These are phyloP conservation scores for Dasysyrphus tricinctus DNA, from an alignment of 2,888 invertebrate genomes.

Conservation along the genomic window DNA sequence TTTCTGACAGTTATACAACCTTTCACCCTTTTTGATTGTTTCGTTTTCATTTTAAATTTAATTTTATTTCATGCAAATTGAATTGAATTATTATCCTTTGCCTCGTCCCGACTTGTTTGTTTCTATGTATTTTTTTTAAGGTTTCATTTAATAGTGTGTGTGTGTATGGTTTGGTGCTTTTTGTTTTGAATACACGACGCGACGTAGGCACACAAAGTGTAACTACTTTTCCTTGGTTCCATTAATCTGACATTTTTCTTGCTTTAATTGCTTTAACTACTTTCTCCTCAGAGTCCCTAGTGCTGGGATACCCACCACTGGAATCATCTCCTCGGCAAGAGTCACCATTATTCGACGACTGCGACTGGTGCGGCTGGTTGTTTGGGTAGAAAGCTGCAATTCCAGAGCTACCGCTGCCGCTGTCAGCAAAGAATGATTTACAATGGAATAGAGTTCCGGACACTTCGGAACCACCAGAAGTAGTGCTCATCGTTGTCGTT, in stretches of 20 bases:
- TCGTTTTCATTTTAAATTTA: constrained; percentile 16
- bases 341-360: constrained; percentile 55
- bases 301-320: constrained; percentile 37
- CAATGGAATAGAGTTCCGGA: constrained; percentile 67
- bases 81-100: constrained; percentile 14
- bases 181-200: constrained; percentile 6
- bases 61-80: constrained; percentile 30
- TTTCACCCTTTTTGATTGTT: constrained; percentile 66
- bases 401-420: constrained; percentile 65
- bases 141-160: constrained; percentile 8
- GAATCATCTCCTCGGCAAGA: constrained; percentile 64
- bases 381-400: constrained; percentile 66
- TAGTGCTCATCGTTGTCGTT: constrained; percentile 58
- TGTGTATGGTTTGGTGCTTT: constrained; percentile 11
- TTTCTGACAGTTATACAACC: constrained; percentile 48
- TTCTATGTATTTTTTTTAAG: not conserved
- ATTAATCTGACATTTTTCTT: constrained; percentile 71
- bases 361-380: constrained; percentile 44
- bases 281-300: constrained; percentile 65
- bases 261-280: constrained; percentile 71
- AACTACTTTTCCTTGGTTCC: constrained; percentile 26
- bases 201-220: constrained; percentile 32
- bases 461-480: constrained; percentile 58
- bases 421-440: constrained; percentile 75
- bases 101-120: not conserved